Evolutionary conservation across 2,113 vertebrate species (phyloP), one percentile per base, ranked within the genome.

Genomic region (Himantopus leucocephalus): DNA sequence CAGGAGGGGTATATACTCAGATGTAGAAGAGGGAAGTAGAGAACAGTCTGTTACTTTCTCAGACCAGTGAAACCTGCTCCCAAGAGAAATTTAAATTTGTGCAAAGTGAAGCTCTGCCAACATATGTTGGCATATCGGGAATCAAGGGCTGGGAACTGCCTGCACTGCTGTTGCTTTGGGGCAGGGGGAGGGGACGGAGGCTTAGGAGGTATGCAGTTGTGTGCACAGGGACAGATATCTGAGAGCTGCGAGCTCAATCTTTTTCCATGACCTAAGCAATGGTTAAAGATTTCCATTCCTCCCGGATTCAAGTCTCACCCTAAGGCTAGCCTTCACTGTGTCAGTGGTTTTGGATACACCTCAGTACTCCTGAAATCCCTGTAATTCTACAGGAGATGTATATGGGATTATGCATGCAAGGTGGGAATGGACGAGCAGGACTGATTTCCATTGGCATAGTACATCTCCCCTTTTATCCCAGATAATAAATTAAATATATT

Each of bases 201-300:
- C 47, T 66, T 59, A 66, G 75, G 59, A 94, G 63, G 41, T 48
- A 88, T 56, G 82, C 88, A 88, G 82, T 95, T 85, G 62, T 73
- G 79, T 50, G 48, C 23, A 21, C 59, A 56, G 73, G 71, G 78
- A 73, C 53, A 79, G 93, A 94, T 58, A 96, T 83, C n/a, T 73
- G 79, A 94, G 93, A 92, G 45, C 58, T 73, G 58, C 3, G 20
- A 88, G 74, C 91, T 60, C 77, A 58, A 32, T 77, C 88, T 90
- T 88, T 95, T 96, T 93, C 93, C 92, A 94, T 96, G 85, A 94
- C 85, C 82, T 96, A 96, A 93, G 88, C 82, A 92, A 88, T 67
- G n/a, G 59, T 85, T 92, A 88, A 90, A 85, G 82, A 79, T 92
- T 95, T 95, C 81, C 81, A 68, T 50, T 73, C 48, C 62, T 85